Evolutionary conservation across 2,113 vertebrate species (phyloP).

Genomic region (Benitochromis conjunctus): DNA sequence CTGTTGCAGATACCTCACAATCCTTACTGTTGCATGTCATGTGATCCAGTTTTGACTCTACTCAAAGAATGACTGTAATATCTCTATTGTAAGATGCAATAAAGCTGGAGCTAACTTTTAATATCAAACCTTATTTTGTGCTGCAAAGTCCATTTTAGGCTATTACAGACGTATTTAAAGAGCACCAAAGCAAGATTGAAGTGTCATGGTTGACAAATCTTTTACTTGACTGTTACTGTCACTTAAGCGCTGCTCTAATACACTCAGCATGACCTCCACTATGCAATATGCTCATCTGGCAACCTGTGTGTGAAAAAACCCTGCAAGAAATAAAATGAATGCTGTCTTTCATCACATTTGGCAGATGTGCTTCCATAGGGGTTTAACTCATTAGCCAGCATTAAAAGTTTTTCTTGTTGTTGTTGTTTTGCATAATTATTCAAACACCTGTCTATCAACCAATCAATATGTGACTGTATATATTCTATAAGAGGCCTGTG

Average conservation of each 20-base stretch:
- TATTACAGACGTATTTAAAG: background rate
- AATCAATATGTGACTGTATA: background rate
- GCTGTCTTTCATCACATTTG: background rate
- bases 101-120: background rate
- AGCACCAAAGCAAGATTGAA: background rate
- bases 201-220: background rate
- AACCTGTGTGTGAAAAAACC: fast-evolving
- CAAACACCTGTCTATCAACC: background rate
- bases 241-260: background rate
- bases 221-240: background rate
- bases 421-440: background rate
- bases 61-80: fast-evolving
- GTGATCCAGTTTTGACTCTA: background rate
- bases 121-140: background rate
- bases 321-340: background rate
- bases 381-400: background rate
- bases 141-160: background rate
- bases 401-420: background rate
- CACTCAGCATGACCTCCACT: background rate
- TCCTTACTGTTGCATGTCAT: background rate
- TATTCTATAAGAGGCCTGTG: background rate
- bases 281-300: background rate
- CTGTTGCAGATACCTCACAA: background rate
- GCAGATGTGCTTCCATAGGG: background rate
- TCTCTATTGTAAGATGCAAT: background rate